Evolutionary conservation across 2,113 vertebrate genomes (phyloP).

Genomic region (Phylloscopus trochilus): DNA sequence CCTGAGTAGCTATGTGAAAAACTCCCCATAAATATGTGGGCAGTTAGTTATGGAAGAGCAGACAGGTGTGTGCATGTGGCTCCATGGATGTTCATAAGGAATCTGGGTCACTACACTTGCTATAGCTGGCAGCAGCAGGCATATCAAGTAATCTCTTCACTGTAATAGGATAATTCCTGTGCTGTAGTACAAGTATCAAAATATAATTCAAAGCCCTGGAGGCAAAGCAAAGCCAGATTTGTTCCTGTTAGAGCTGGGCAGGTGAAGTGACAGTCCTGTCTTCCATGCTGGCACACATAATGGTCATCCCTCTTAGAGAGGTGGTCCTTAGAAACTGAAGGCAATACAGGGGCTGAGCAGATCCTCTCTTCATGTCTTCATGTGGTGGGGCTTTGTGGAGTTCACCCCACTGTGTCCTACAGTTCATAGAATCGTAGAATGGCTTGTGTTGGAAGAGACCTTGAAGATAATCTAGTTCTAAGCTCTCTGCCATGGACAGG

Average conservation of each 20-base stretch:
- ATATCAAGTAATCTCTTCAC: constrained; percentile 32
- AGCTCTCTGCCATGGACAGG: neutral
- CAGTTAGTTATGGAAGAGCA: neutral
- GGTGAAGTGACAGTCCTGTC: neutral
- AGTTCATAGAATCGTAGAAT: neutral
- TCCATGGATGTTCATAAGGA: neutral
- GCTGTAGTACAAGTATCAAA: constrained; percentile 19
- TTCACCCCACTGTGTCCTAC: neutral
- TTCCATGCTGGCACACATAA: neutral
- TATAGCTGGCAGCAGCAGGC: neutral
- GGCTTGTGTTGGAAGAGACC: neutral
- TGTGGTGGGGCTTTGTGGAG: neutral
- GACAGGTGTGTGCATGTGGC: neutral
- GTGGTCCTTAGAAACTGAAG: neutral
- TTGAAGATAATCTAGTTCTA: neutral
- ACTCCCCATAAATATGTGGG: neutral
- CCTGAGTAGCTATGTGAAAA: neutral
- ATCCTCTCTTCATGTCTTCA: neutral
- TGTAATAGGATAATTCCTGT: constrained; percentile 36
- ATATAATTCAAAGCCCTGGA: constrained; percentile 3
- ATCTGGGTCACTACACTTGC: constrained; percentile 26
- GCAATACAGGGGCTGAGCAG: neutral
- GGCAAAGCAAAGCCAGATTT: constrained; percentile 16
- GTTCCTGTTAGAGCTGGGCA: neutral
- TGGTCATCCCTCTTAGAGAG: neutral